Evolutionary conservation across 2,113 vertebrate species (phyloP).

Genomic region (Pardalotus punctatus): DNA sequence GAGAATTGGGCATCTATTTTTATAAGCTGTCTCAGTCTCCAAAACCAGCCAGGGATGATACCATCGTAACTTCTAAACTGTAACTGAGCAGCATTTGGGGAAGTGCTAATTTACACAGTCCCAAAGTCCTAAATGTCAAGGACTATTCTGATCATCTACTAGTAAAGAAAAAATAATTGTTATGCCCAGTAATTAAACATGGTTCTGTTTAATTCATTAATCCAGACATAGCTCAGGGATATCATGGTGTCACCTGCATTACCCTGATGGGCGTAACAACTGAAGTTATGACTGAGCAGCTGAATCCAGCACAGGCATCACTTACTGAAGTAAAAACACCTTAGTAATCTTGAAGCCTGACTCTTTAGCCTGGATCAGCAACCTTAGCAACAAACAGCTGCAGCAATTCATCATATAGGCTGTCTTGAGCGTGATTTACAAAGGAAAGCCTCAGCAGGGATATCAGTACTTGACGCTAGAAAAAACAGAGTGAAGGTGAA

Average conservation of each 20-base stretch:
- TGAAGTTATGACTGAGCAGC: neutral
- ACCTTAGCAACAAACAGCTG: neutral
- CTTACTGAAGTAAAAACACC: neutral
- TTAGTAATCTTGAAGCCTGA: neutral
- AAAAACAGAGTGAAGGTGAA: neutral
- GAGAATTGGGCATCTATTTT: neutral
- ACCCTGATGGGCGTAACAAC: neutral
- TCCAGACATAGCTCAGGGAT: neutral
- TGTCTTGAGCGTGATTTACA: neutral
- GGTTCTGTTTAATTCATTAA: neutral
- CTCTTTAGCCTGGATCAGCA: neutral
- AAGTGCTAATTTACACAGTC: neutral
- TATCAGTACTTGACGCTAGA: accelerated
- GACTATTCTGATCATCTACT: neutral
- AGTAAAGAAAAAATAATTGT: neutral
- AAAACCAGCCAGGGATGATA: neutral
- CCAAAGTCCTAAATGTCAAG: neutral
- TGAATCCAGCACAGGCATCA: neutral
- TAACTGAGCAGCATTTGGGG: neutral
- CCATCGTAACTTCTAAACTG: neutral
- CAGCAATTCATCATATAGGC: neutral
- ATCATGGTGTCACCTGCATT: neutral
- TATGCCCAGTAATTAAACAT: neutral
- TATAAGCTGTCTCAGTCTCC: neutral
- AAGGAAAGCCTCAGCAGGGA: neutral